A percentile compares a stretch with the other conserved stretches of the same genome.
Conservation (phyloP, 2,888 invertebrate species). For the Rhamphomyia laevipes region DNA sequence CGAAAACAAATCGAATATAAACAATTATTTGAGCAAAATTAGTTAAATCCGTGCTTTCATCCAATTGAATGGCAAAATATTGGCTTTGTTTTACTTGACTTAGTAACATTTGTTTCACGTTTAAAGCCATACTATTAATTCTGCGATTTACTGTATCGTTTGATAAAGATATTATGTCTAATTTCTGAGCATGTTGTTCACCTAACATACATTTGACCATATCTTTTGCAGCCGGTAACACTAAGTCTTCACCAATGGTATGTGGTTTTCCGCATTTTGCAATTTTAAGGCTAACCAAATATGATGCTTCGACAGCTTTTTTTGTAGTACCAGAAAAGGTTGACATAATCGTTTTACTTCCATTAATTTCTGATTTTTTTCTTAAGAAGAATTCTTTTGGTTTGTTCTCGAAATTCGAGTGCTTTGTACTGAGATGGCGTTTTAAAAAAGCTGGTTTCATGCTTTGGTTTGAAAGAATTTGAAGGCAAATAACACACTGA, state of each 20-base stretch:
- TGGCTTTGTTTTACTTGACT: too few relatives aligned
- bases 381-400: background rate
- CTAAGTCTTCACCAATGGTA: background rate
- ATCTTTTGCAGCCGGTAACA: conserved; percentile 2
- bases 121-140: conserved; percentile 3
- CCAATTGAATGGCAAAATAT: background rate
- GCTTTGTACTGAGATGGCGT: conserved; percentile 5
- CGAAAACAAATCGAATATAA: conserved; percentile 2
- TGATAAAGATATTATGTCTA: conserved; percentile 3
- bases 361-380: conserved; percentile 2
- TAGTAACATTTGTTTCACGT: conserved; percentile 1
- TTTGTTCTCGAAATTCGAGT: background rate
- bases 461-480: too few relatives aligned
- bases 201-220: conserved; percentile 1
- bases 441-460: conserved; percentile 4
- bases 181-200: conserved; percentile 5
- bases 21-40: too few relatives aligned
- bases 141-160: conserved; percentile 1
- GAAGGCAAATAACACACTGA: too few relatives aligned
- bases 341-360: conserved; percentile 2
- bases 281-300: too few relatives aligned
- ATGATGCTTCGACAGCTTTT: conserved; percentile 1
- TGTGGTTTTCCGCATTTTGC: too few relatives aligned
- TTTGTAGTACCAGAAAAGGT: conserved; percentile 2
- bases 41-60: conserved; percentile 1